phyloP scores from a whole-genome alignment of 2,888 invertebrate genomes.

The Lymantria monacha region DNA sequence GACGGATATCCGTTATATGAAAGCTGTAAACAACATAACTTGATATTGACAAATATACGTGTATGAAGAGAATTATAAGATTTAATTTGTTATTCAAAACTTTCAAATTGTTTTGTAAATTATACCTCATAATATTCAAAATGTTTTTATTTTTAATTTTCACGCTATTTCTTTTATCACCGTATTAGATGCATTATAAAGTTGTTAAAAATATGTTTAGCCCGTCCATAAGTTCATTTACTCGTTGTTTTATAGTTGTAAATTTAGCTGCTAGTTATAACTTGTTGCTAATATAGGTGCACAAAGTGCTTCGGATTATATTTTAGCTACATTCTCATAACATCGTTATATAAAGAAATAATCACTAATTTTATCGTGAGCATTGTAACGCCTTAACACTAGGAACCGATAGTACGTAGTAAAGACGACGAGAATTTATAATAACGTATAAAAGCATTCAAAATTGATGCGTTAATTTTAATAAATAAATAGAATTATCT shows the following conservation, averaged over 20 bases:
- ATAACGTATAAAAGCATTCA: constrained; percentile 27
- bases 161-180: no score
- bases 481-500: constrained; percentile 43
- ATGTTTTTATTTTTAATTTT: no score
- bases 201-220: constrained; percentile 31
- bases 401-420: constrained; percentile 13
- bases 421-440: constrained; percentile 20
- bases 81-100: no score
- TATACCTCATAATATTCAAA: no score
- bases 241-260: constrained; percentile 32
- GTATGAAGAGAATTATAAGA: no score
- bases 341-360: constrained; percentile 20
- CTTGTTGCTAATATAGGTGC: constrained; percentile 32
- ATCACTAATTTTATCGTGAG: constrained; percentile 5
- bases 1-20: no score
- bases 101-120: no score
- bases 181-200: background rate
- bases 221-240: constrained; percentile 44
- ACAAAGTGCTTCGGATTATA: constrained; percentile 43
- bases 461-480: constrained; percentile 28
- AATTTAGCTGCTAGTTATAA: constrained; percentile 36
- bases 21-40: no score
- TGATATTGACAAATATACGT: no score
- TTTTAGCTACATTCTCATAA: constrained; percentile 25
- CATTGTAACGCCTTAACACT: constrained; percentile 9